Base-by-base conservation (phyloP, 2,797 vertebrate genomes). In the Odontamblyopus lacepedii region DNA sequence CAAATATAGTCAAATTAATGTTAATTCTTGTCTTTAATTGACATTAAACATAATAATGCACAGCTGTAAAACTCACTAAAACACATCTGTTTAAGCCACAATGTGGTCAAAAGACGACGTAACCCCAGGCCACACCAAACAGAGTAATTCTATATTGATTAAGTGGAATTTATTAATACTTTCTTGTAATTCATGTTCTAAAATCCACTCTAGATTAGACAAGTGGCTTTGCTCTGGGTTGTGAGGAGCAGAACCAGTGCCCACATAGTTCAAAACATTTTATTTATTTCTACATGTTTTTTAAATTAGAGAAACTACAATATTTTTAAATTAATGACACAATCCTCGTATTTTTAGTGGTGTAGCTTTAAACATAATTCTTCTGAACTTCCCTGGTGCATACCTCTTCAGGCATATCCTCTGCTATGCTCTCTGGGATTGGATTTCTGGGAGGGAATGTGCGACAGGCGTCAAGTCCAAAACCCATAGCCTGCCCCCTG, bases 391-490 rank as follows among this genome's bases (percentile, higher is more conserved):
- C 0, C 56, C 26, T 60, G 30, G 2, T 0, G 4, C 82, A 83
- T 80, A 97, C 96, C 96, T 96, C 96, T 83, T 97, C 97, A 0
- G 95, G 95, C 80, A 96, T 90, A 81, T 97, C 97, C 76, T 99
- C 97, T 48, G 96, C 95, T 26, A 98, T 97, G 84, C 95, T 97
- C 89, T 98, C 97, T 48, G 97, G 93, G 73, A 95, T 94, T 77
- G 97, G 96, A 71, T 95, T 94, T 53, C 94, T 94, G 1, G 96
- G 95, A 0, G 96, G 96, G 84, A 98, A 98, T 71, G 95, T 94
- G 19, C 96, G 91, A 85, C 90, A 96, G 82, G 85, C 86, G 64
- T 89, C 72, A 89, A 84, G 32, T 77, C 92, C 73, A 87, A 65
- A 79, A 67, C 63, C 90, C 79, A 78, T 75, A 1, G 82, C 82